Conservation (phyloP, 1,140 invertebrate species). For the Euwallacea fornicatus region DNA sequence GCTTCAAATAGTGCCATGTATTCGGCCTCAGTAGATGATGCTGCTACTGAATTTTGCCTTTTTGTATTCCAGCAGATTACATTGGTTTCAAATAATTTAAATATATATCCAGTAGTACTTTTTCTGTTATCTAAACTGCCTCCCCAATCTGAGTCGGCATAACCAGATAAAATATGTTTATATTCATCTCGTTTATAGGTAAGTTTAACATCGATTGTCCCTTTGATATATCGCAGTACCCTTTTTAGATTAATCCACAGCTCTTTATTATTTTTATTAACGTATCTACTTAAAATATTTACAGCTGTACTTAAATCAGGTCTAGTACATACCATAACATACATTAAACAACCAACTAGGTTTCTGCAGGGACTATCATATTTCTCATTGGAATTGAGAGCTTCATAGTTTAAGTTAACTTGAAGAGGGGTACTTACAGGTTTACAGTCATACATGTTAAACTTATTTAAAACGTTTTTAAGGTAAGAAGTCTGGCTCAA, state of each 20-base stretch:
- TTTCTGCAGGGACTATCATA: constrained; percentile 45
- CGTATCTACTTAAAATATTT: constrained; percentile 47
- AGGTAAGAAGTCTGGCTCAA: constrained; percentile 33
- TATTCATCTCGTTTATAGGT: constrained; percentile 36
- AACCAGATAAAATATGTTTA: constrained; percentile 30
- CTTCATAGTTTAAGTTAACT: constrained; percentile 42
- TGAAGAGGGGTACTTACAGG: constrained; percentile 38
- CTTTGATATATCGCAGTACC: constrained; percentile 23
- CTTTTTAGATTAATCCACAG: constrained; percentile 18
- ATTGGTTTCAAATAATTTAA: constrained; percentile 35
- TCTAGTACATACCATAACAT: constrained; percentile 43
- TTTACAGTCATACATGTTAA: constrained; percentile 46
- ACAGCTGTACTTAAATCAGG: constrained; percentile 47
- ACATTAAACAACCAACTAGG: constrained; percentile 49
- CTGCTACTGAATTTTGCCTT: constrained; percentile 47
- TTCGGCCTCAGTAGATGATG: constrained; percentile 50
- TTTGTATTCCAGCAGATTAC: constrained; percentile 45
- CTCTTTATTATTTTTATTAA: constrained; percentile 24
- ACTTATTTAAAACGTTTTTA: constrained; percentile 42
- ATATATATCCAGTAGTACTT: constrained; percentile 40
- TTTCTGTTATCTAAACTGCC: constrained; percentile 21
- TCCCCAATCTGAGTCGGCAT: constrained; percentile 39
- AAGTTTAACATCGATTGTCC: constrained; percentile 15
- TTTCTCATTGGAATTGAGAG: constrained; percentile 38
- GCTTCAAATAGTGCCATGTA: constrained; percentile 47